A percentile compares a stretch with the other conserved stretches of the same genome.
phyloP scores from a whole-genome alignment of 2,888 invertebrate genomes.

The Cartodere bifasciata region DNA sequence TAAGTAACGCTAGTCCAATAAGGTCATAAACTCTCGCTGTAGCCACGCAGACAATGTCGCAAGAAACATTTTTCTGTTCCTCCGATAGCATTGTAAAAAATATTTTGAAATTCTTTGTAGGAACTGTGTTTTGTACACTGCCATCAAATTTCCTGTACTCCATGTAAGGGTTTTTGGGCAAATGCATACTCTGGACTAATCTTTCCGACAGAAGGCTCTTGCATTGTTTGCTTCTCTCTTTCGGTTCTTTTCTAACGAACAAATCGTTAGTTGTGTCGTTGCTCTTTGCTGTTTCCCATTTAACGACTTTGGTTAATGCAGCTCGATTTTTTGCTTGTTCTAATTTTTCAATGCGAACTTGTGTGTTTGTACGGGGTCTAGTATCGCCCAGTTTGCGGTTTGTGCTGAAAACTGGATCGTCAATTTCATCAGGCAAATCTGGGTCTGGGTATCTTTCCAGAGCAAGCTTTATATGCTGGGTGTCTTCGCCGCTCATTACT shows the following conservation, averaged over 20 bases:
- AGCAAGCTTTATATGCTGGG: constrained; percentile 43
- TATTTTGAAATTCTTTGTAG: constrained; percentile 76
- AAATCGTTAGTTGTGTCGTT: constrained; percentile 46
- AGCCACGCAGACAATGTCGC: constrained; percentile 67
- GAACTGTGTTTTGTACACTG: constrained; percentile 63
- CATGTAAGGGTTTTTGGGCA: constrained; percentile 75
- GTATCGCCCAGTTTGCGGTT: constrained; percentile 46
- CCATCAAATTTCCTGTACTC: constrained; percentile 90
- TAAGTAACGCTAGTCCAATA: constrained; percentile 85
- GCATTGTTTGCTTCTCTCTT: constrained; percentile 17
- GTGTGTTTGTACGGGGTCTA: constrained; percentile 73
- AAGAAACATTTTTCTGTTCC: constrained; percentile 70
- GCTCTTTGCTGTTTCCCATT: constrained; percentile 51
- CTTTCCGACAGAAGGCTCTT: constrained; percentile 62
- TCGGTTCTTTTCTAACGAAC: constrained; percentile 41
- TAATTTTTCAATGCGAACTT: constrained; percentile 77
- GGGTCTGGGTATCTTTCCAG: constrained; percentile 59
- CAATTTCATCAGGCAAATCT: constrained; percentile 66
- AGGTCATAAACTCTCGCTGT: constrained; percentile 81
- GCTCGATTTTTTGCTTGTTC: constrained; percentile 73
- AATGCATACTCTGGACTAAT: constrained; percentile 60
- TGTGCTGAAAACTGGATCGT: constrained; percentile 62
- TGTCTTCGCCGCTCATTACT: constrained; percentile 77
- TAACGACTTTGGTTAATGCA: constrained; percentile 61
- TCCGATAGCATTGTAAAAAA: constrained; percentile 79